Evolutionary conservation across 1,140 invertebrate genomes (phyloP).

Genomic region (Sitodiplosis mosellana): DNA sequence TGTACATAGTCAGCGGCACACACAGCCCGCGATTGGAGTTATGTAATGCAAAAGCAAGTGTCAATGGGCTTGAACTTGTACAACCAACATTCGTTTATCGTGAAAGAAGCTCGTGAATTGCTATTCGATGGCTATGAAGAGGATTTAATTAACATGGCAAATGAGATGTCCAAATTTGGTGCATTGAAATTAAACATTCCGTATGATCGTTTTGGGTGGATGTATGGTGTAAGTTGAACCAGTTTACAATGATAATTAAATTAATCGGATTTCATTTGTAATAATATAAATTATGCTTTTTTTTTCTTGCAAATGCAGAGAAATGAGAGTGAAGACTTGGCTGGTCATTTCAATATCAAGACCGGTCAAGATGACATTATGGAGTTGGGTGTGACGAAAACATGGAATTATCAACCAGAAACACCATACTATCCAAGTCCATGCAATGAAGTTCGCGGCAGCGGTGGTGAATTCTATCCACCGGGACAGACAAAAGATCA

Average conservation of each 20-base stretch:
- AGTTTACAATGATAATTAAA: background rate
- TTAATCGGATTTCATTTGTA: background rate
- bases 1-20: conserved; percentile 48
- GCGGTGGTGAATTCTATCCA: conserved; percentile 58
- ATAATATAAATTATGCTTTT: too few species aligned
- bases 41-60: conserved; percentile 32
- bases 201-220: conserved; percentile 59
- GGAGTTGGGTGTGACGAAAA: conserved; percentile 40
- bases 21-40: conserved; percentile 33
- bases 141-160: conserved; percentile 40
- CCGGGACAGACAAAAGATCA: conserved; percentile 34
- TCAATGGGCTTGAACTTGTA: conserved; percentile 32
- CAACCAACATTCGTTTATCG: conserved; percentile 33
- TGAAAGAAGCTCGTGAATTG: conserved; percentile 47
- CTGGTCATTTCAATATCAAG: conserved; percentile 53
- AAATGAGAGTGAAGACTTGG: conserved; percentile 49
- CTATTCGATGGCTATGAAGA: conserved; percentile 63
- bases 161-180: conserved; percentile 28
- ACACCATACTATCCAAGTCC: conserved; percentile 37
- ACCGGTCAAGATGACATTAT: conserved; percentile 38
- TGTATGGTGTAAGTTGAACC: conserved; percentile 50
- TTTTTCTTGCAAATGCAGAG: too few species aligned
- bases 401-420: conserved; percentile 45
- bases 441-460: conserved; percentile 38
- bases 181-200: conserved; percentile 29